phyloP scores from a whole-genome alignment of 2,888 invertebrate species.

The Tanypteryx hageni region DNA sequence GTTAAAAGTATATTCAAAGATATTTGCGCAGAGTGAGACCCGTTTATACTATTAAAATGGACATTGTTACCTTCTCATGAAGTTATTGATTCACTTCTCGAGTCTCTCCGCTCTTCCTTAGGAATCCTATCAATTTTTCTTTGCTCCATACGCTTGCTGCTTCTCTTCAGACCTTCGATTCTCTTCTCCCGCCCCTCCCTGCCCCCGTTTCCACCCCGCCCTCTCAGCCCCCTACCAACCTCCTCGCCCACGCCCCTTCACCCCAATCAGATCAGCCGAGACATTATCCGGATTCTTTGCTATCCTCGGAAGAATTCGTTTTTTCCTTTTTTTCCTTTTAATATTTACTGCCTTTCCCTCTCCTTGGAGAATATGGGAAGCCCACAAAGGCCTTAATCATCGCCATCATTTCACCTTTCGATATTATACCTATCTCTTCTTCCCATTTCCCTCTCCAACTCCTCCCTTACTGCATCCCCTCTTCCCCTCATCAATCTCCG shows the following conservation, averaged over 20 bases:
- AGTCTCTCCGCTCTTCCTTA: too few species aligned
- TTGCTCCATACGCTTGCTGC: too few species aligned
- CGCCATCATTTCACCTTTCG: conserved; percentile 34
- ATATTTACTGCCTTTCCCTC: conserved; percentile 31
- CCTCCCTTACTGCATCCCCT: too few species aligned
- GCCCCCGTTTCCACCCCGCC: not conserved
- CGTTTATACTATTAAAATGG: too few species aligned
- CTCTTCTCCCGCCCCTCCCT: too few species aligned
- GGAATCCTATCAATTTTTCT: too few species aligned
- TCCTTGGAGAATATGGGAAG: conserved; percentile 42
- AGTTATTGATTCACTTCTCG: too few species aligned
- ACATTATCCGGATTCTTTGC: conserved; percentile 58
- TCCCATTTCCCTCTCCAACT: not conserved
- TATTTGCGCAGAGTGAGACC: too few species aligned
- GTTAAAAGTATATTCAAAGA: too few species aligned
- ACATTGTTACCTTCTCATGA: too few species aligned
- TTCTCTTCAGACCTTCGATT: not conserved
- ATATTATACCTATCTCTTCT: not conserved
- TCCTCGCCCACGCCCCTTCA: not conserved
- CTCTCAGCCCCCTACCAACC: not conserved
- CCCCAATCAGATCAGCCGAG: conserved; percentile 15
- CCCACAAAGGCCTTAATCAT: conserved; percentile 53
- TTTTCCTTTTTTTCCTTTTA: conserved; percentile 49
- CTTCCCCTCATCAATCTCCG: not conserved
- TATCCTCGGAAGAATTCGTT: conserved; percentile 39